Evolutionary conservation across 2,888 invertebrate species (phyloP).

Genomic region (Allolobophora icterica): DNA sequence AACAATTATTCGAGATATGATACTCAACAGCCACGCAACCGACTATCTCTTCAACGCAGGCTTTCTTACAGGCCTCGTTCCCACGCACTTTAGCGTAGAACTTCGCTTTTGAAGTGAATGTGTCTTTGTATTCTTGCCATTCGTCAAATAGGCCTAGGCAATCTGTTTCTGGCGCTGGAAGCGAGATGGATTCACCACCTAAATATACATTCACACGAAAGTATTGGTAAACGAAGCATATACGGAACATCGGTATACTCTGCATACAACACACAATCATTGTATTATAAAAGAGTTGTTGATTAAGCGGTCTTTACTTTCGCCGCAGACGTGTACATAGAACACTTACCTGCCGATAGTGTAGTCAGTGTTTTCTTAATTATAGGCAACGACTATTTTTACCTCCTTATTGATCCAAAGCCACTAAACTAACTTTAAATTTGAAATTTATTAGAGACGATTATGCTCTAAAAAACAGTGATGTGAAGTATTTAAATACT

Average conservation of each 20-base stretch:
- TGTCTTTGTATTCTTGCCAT: conserved; percentile 4
- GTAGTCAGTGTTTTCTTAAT: no score
- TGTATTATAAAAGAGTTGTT: no score
- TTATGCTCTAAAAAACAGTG: no score
- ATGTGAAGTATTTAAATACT: no score
- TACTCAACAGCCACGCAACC: background rate
- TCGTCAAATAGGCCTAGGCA: background rate
- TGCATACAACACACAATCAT: no score
- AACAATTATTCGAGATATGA: background rate
- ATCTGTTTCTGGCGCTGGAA: background rate
- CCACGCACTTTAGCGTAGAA: background rate
- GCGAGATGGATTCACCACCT: no score
- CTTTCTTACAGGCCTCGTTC: background rate
- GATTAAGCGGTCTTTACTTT: no score
- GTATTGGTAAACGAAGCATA: no score
- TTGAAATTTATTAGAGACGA: background rate
- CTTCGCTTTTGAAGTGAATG: background rate
- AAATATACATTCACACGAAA: no score
- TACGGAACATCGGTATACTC: no score
- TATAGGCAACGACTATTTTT: background rate
- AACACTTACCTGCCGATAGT: no score
- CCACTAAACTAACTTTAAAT: background rate
- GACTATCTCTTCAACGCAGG: background rate
- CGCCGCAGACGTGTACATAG: no score
- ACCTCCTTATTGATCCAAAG: background rate